Conservation (phyloP, 2,888 invertebrate genomes). For the Brenthis ino region DNA sequence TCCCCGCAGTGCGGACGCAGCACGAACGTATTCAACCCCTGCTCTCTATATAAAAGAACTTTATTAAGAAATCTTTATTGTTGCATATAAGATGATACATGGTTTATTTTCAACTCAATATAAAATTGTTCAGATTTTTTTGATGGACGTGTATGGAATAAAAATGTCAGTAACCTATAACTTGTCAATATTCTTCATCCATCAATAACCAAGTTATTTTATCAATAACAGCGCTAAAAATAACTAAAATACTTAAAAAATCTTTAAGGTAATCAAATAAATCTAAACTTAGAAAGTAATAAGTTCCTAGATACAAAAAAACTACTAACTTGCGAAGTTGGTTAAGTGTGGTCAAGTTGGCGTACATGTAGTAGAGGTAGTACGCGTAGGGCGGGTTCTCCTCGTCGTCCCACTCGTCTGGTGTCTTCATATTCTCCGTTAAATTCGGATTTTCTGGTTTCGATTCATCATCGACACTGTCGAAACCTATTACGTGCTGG, state of each 20-base stretch:
- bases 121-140: no score
- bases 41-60: conserved; percentile 83
- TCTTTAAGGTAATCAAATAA: background rate
- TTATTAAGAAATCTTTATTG: background rate
- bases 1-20: conserved; percentile 99
- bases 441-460: conserved; percentile 97
- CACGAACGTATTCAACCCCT: conserved; percentile 96
- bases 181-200: background rate
- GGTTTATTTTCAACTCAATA: no score
- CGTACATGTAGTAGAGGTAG: conserved; percentile 99
- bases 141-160: background rate
- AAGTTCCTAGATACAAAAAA: background rate
- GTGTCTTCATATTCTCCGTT: conserved; percentile 90
- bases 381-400: conserved; percentile 99
- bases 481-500: conserved; percentile 96
- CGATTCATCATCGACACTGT: conserved; percentile 99
- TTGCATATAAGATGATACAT: no score
- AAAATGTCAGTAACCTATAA: conserved; percentile 14
- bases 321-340: conserved; percentile 92
- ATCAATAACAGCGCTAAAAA: no score
- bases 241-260: no score
- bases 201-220: background rate
- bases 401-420: conserved; percentile 91
- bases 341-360: conserved; percentile 97
- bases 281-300: no score